These are phyloP conservation scores for Amphipoea lucens DNA, from an alignment of 2,888 invertebrate species.

Conservation along the genomic window DNA sequence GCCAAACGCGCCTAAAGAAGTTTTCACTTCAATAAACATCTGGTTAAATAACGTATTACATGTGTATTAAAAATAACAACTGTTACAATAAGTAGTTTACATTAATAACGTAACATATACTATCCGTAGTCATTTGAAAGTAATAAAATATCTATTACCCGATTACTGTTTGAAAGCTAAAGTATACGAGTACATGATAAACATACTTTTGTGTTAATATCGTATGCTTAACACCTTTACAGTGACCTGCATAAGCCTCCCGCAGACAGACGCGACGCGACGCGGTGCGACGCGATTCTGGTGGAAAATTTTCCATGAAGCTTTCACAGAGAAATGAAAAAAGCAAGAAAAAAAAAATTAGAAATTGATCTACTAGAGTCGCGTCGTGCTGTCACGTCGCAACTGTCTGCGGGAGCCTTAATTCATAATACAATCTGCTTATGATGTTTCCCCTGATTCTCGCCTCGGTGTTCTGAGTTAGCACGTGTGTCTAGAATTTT, in stretches of 20 bases:
- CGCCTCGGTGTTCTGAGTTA: not conserved
- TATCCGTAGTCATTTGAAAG: not conserved
- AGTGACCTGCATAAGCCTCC: not conserved
- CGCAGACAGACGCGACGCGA: not conserved
- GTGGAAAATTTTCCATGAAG: no score
- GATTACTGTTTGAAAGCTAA: not conserved
- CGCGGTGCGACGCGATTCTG: not conserved
- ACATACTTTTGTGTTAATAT: not conserved
- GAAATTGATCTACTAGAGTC: not conserved
- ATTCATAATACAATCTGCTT: not conserved
- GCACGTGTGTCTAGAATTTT: not conserved
- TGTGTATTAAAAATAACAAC: not conserved
- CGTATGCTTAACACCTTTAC: not conserved
- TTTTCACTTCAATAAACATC: no score
- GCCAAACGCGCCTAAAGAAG: no score
- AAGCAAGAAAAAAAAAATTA: not conserved
- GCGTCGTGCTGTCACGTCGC: no score
- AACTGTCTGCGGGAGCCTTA: no score
- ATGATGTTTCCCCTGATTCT: not conserved
- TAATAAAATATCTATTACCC: slow-evolving; percentile 5
- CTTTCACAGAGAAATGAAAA: not conserved
- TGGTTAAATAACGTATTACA: not conserved
- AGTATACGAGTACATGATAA: not conserved
- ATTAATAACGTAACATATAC: not conserved
- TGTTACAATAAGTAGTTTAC: not conserved